Evolutionary conservation across 2,113 vertebrate genomes (phyloP).

Genomic region (Micronycteris hirsuta): DNA sequence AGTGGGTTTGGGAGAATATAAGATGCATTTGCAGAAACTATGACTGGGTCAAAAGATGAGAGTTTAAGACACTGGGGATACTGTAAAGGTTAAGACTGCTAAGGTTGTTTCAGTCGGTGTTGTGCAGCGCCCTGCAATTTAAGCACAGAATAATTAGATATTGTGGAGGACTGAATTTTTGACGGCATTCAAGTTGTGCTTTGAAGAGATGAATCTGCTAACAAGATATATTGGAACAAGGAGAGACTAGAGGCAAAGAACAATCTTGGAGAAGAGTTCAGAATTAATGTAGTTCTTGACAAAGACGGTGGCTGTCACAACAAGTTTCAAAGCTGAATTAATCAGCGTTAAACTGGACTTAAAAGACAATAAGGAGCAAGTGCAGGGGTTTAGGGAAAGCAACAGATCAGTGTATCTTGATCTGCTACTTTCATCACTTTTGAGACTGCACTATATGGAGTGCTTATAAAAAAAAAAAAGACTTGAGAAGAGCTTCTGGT

Average conservation of each 20-base stretch:
- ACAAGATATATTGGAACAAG: background rate
- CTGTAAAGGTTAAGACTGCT: background rate
- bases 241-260: background rate
- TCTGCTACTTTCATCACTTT: background rate
- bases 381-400: background rate
- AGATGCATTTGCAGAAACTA: background rate
- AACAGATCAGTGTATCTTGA: background rate
- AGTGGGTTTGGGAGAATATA: background rate
- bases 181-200: background rate
- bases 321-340: background rate
- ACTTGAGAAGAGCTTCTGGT: background rate
- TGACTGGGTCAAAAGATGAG: background rate
- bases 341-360: background rate
- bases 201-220: background rate
- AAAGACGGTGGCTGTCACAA: background rate
- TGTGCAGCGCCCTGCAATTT: background rate
- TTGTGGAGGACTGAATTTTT: background rate
- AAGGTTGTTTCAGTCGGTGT: background rate
- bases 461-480: background rate
- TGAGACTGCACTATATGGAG: background rate
- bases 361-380: background rate
- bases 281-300: background rate
- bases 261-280: background rate
- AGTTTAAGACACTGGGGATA: background rate
- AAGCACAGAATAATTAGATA: background rate